These are phyloP conservation scores for Nebria brevicollis DNA, from an alignment of 2,888 invertebrate genomes.

Conservation along the genomic window DNA sequence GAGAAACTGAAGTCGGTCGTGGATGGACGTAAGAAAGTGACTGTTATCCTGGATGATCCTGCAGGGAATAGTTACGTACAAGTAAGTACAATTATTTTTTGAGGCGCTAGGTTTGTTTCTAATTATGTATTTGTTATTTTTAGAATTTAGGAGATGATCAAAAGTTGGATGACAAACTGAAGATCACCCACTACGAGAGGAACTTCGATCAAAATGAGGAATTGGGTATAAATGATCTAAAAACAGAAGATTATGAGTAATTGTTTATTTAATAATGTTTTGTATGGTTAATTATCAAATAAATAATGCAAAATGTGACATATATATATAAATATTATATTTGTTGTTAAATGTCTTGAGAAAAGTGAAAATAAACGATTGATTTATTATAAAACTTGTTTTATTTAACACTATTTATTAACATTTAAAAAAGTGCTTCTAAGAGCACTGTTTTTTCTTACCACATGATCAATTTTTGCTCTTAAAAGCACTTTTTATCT, in stretches of 20 bases:
- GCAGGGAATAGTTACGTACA: constrained; percentile 97
- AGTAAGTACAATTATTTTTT: constrained; percentile 56
- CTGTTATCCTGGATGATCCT: constrained; percentile 92
- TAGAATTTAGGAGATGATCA: constrained; percentile 78
- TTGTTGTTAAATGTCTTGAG: too few relatives aligned
- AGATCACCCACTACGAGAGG: constrained; percentile 82
- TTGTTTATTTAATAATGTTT: not conserved
- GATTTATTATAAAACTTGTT: too few relatives aligned
- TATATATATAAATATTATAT: too few relatives aligned
- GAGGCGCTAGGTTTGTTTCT: too few relatives aligned
- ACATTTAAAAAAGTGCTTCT: too few relatives aligned
- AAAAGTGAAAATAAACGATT: too few relatives aligned
- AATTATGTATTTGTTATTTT: constrained; percentile 47
- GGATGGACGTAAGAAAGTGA: constrained; percentile 70
- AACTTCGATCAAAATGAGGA: constrained; percentile 93
- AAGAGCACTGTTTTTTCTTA: too few relatives aligned
- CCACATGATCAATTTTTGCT: too few relatives aligned
- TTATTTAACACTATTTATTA: too few relatives aligned
- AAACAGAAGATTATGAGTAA: constrained; percentile 82
- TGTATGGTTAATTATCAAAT: too few relatives aligned
- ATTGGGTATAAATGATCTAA: constrained; percentile 95
- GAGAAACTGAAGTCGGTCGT: constrained; percentile 74
- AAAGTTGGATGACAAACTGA: constrained; percentile 75
- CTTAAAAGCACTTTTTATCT: too few relatives aligned
- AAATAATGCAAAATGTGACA: too few relatives aligned